Percentiles rank a stretch among this genome's conserved stretches.
These are phyloP conservation scores for Prenolepis imparis DNA, from an alignment of 2,888 invertebrate genomes.

Conservation along the genomic window DNA sequence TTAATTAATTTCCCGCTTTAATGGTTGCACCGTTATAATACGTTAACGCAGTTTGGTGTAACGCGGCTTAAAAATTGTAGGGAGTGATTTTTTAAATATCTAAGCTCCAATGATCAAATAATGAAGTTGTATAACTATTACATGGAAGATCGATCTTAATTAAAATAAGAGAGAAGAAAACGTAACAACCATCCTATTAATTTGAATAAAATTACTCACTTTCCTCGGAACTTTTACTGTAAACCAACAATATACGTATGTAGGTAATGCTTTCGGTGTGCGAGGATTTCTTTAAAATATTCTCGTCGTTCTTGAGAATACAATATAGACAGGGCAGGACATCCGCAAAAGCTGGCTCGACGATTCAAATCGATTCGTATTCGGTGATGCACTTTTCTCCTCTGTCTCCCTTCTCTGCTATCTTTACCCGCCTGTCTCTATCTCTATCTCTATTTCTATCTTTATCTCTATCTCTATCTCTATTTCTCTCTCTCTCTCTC, in stretches of 20 bases:
- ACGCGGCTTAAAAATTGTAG: not conserved
- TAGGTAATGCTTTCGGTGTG: not conserved
- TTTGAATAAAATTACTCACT: not conserved
- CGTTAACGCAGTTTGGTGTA: not conserved
- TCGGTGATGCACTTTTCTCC: constrained; percentile 40
- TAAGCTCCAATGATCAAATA: not conserved
- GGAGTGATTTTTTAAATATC: not conserved
- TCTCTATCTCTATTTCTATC: too few relatives aligned
- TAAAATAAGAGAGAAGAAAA: not conserved
- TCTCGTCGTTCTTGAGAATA: constrained; percentile 4
- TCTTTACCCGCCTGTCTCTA: too few relatives aligned
- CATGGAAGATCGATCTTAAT: not conserved
- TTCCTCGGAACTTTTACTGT: not conserved
- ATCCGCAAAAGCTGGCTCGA: constrained; percentile 48
- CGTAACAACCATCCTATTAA: not conserved
- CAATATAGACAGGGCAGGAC: constrained; percentile 34
- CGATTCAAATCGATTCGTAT: constrained; percentile 59
- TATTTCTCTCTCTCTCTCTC: not conserved
- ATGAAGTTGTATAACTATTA: not conserved
- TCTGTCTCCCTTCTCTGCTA: not conserved
- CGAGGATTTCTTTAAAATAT: constrained; percentile 34
- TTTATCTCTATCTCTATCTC: not conserved
- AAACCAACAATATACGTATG: not conserved
- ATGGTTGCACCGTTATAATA: not conserved
- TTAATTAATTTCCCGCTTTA: constrained; percentile 31